These are phyloP conservation scores for Thunnus thynnus DNA, from an alignment of 2,113 vertebrate species.

Conservation along the genomic window DNA sequence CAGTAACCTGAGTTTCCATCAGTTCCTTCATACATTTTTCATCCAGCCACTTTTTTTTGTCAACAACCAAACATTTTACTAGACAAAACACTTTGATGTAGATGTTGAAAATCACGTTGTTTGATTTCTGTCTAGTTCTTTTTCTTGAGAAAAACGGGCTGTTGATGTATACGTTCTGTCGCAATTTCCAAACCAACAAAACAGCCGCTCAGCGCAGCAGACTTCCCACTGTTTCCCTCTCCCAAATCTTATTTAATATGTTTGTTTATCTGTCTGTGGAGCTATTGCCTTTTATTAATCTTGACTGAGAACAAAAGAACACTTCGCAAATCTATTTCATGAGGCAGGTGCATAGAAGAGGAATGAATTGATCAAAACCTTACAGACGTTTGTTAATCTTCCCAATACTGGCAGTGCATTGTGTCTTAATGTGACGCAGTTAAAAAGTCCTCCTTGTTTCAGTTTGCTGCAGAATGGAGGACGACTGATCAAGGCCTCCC, in stretches of 20 bases:
- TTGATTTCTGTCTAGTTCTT: conserved; percentile 44
- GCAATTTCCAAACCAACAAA: conserved; percentile 60
- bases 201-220: conserved; percentile 43
- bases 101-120: conserved; percentile 39
- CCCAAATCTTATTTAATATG: conserved; percentile 60
- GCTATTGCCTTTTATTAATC: conserved; percentile 66
- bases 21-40: conserved; percentile 44
- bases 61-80: conserved; percentile 49
- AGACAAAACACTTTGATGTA: conserved; percentile 53
- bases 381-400: too few relatives aligned
- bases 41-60: conserved; percentile 35
- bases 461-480: conserved; percentile 47
- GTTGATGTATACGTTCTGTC: conserved; percentile 55
- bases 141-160: conserved; percentile 34
- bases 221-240: conserved; percentile 56
- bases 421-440: conserved; percentile 39
- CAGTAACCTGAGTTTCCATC: conserved; percentile 38
- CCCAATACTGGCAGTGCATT: conserved; percentile 27
- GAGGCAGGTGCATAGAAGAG: too few relatives aligned
- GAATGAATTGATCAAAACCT: too few relatives aligned
- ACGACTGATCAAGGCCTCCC: conserved; percentile 43
- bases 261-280: conserved; percentile 70
- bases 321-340: too few relatives aligned
- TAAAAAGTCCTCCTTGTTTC: conserved; percentile 52
- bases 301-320: conserved; percentile 1